Base-by-base conservation (phyloP, 92 coral and sea anemone genomes). In the Heliopora coerulea region DNA sequence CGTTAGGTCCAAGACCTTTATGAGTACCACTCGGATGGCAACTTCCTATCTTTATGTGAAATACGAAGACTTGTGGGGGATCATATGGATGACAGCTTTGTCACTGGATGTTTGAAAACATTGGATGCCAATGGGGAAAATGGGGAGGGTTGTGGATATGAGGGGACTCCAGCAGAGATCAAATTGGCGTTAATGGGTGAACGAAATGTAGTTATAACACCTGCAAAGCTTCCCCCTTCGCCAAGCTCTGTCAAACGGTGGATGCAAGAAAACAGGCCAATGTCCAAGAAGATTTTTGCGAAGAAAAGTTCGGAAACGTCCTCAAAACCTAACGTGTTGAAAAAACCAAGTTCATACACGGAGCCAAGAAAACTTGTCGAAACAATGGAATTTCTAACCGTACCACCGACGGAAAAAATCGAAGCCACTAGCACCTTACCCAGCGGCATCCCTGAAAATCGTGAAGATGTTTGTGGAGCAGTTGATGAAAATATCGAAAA, bases 171-270 rank as follows among this genome's bases (percentile, higher is more conserved):
- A 49, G 63, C 83, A 8, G 86, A 83, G 39, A 83, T 95, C 15
- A 83, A 82, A 54, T 75, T 95, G 8, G 91, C 96, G 8, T 73
- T 95, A 28, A 83, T 86, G 87, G 91, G 92, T 26, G 99, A 95
- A 39, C 65, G 57, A 12, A 39, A 65, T 2, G 56, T 79, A n/a
- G 80, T 80, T 33, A 67, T 90, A 13, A 90, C 96, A 21, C 99
- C 99, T 21, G 83, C 80, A 50, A 49, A 48, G 20, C 66, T 63
- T 14, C 92, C 99, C 0, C 99, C 99, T 3, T 49, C 93, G 0
- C 82, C 82, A 26, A 28, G 39, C 23, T 62, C 65, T 4, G 96
- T 95, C 15, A 72, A 52, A 72, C 68, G 77, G 41, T 95, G 99
- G 99, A 83, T 70, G 63, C 24, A 70, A 19, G 9, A 44, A 6